A percentile compares a stretch with the other conserved stretches of the same genome.
phyloP scores from a whole-genome alignment of 2,113 vertebrate genomes.

The Clarias gariepinus region DNA sequence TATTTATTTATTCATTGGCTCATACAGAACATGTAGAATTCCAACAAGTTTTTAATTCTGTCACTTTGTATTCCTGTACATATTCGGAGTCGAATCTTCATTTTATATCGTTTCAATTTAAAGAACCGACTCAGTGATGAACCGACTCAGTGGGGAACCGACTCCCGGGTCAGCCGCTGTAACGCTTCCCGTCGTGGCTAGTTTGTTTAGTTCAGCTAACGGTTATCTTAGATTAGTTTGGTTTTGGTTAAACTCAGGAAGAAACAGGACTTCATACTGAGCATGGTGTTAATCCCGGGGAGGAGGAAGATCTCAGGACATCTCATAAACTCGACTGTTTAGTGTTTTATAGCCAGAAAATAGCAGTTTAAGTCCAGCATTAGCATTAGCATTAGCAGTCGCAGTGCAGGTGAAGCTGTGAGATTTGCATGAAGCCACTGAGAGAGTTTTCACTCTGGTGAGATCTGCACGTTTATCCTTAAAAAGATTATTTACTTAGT shows the following conservation, averaged over 20 bases:
- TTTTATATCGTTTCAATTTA: neutral
- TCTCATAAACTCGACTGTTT: too few relatives aligned
- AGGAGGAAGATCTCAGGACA: neutral
- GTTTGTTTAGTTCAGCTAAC: neutral
- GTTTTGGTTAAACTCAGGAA: neutral
- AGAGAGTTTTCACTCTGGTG: neutral
- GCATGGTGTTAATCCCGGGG: neutral
- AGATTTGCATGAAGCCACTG: neutral
- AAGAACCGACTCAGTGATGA: neutral
- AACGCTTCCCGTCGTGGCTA: neutral
- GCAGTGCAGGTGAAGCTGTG: neutral
- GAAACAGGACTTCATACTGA: neutral
- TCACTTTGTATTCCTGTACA: neutral
- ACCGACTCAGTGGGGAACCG: neutral
- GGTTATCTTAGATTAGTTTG: neutral
- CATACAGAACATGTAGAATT: too few relatives aligned
- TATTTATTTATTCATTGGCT: too few relatives aligned
- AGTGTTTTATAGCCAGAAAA: neutral
- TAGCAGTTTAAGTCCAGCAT: neutral
- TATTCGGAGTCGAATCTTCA: neutral
- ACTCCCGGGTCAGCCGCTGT: neutral
- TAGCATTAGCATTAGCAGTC: constrained; percentile 14
- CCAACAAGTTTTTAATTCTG: neutral
- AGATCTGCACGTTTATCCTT: neutral
- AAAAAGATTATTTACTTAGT: neutral